phyloP scores from a whole-genome alignment of 2,113 vertebrate species.

The Mixornis gularis region DNA sequence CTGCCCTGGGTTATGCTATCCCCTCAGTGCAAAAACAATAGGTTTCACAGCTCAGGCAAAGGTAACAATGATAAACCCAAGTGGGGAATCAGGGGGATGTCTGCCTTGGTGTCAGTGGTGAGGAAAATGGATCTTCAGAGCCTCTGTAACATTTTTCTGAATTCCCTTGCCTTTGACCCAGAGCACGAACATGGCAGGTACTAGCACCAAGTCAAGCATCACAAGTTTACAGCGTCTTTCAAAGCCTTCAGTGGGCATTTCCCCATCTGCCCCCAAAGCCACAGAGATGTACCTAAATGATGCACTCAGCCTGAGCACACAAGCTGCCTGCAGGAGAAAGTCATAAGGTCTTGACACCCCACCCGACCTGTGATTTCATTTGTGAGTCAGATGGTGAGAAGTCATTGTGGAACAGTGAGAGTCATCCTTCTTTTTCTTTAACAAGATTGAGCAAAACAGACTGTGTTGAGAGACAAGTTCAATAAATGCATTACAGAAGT shows the following conservation, averaged over 20 bases:
- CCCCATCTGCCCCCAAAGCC: neutral
- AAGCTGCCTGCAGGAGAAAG: neutral
- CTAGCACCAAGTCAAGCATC: neutral
- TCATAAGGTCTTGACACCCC: neutral
- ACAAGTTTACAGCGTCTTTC: neutral
- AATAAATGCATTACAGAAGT: neutral
- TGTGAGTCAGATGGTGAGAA: neutral
- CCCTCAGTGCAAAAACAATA: neutral
- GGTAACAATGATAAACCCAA: neutral
- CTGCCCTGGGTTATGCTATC: neutral
- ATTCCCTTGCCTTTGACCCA: neutral
- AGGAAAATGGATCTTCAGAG: neutral
- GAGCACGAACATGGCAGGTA: neutral
- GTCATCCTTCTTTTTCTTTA: neutral
- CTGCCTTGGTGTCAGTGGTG: neutral
- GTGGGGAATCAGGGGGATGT: neutral
- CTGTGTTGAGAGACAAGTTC: neutral
- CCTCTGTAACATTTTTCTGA: neutral
- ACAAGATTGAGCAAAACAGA: neutral
- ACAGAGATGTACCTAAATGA: accelerated
- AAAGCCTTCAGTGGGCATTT: neutral
- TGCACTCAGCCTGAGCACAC: neutral
- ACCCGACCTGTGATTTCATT: neutral
- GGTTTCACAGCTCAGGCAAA: neutral
- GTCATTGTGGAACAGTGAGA: neutral